Evolutionary conservation across 2,797 vertebrate genomes (phyloP).

Genomic region (Darevskia mixta): DNA sequence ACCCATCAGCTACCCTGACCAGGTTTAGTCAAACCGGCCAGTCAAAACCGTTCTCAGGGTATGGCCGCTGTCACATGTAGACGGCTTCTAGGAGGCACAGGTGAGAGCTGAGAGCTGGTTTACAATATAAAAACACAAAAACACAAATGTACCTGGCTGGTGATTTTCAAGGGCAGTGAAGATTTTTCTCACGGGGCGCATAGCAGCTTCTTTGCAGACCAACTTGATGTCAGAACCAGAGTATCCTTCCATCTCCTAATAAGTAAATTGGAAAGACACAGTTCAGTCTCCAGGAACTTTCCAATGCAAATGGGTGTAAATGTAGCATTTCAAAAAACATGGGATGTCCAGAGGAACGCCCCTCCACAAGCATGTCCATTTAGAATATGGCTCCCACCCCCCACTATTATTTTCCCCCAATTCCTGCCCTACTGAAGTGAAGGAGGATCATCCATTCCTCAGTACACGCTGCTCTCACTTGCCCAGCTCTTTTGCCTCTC

Average conservation of each 20-base stretch:
- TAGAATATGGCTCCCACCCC: not conserved
- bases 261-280: not conserved
- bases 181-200: constrained; percentile 94
- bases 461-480: not conserved
- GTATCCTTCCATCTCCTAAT: constrained; percentile 89
- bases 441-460: not conserved
- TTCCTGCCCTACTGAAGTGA: not conserved
- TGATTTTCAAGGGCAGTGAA: constrained; percentile 90
- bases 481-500: not conserved
- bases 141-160: constrained; percentile 80
- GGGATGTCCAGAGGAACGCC: not conserved
- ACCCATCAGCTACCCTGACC: too few species aligned
- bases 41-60: accelerated
- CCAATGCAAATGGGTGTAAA: not conserved
- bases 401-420: not conserved
- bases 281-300: not conserved
- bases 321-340: not conserved
- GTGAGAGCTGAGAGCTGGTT: not conserved
- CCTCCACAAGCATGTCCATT: not conserved
- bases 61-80: too few species aligned
- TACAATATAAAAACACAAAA: not conserved
- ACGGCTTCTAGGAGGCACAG: not conserved
- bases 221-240: constrained; percentile 94
- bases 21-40: too few species aligned
- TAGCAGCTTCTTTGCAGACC: constrained; percentile 95